Evolutionary conservation across 1,140 invertebrate species (phyloP), one percentile per base, ranked within the genome.

Genomic region (Belonocnema kinseyi): DNA sequence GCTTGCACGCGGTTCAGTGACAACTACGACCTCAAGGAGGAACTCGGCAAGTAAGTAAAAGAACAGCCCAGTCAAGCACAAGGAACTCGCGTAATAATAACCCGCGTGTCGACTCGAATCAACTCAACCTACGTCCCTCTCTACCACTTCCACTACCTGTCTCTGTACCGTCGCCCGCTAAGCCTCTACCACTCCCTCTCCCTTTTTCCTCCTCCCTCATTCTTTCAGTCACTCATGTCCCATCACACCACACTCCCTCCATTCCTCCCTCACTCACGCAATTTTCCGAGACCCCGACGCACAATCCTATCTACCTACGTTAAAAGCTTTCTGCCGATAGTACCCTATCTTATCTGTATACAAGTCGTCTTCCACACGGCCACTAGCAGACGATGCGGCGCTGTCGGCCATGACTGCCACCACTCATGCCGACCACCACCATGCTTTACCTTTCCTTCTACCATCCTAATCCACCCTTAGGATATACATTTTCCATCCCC

Each of bases 11-110:
- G 96, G 90, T 99, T 99, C 93, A 99, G 97, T 92, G 98, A 99
- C 93, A 99, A 99, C 93, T 99, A 99, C 93, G 99, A 99, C 88
- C 95, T 99, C 81, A 99, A 99, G 93, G 99, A 99, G 93, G 99
- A 99, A 94, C 94, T 99, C 86, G 99, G 99, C 92, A 99, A 99
- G 97, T 98, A 95, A 96, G 97, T 97, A 92, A 17, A 19, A 26
- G 58, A 70, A 56, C 13, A 50, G 51, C 54, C n/a, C 17, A 72
- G 72, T 6, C 40, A n/a, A n/a, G 33, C 51, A 71, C 70, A 73
- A 73, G 72, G 7, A 66, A 66, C 61, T 73, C 72, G 21, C 33
- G 33, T 77, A 46, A 70, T 73, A 53, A 70, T 74, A 72, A 52
- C 16, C 61, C 58, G 78, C 58, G 54, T 66, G 50, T 76, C 72